Conservation (phyloP, 2,113 vertebrate genomes). For the Cromileptes altivelis region DNA sequence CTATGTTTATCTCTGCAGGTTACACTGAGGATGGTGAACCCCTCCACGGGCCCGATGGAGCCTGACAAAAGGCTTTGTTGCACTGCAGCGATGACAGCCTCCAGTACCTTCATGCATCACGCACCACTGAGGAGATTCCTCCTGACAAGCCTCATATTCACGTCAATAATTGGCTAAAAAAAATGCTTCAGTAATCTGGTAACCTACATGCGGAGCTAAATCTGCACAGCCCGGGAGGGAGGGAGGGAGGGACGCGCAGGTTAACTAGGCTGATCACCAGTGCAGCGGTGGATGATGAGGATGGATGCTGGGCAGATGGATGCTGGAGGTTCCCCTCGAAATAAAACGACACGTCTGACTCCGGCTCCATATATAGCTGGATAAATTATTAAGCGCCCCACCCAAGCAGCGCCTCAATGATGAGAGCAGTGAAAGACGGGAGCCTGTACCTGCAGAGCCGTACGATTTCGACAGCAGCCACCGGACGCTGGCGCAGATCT, state of each 20-base stretch:
- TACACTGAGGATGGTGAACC: not conserved
- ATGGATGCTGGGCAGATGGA: slow-evolving; percentile 17
- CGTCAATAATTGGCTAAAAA: not conserved
- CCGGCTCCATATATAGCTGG: slow-evolving; percentile 8
- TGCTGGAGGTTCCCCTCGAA: not conserved
- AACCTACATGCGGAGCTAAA: not conserved
- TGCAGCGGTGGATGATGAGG: not conserved
- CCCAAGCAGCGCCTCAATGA: slow-evolving; percentile 54
- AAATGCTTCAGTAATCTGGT: not conserved
- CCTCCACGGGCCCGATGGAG: slow-evolving; percentile 27
- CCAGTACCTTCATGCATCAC: slow-evolving; percentile 8
- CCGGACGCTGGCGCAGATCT: slow-evolving; percentile 88
- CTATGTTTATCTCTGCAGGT: not conserved
- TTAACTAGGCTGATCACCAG: not conserved
- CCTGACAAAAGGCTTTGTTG: slow-evolving; percentile 73
- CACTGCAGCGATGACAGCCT: slow-evolving; percentile 39
- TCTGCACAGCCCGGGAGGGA: not conserved
- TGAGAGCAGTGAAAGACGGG: not conserved
- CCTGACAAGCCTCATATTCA: slow-evolving; percentile 13
- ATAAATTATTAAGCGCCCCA: slow-evolving; percentile 66
- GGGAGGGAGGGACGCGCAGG: not conserved
- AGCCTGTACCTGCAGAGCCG: slow-evolving; percentile 87
- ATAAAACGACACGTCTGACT: not conserved
- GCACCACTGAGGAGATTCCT: slow-evolving; percentile 22
- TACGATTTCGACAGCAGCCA: slow-evolving; percentile 90